Evolutionary conservation across 2,797 vertebrate genomes (phyloP).

Genomic region (Astyanax mexicanus): DNA sequence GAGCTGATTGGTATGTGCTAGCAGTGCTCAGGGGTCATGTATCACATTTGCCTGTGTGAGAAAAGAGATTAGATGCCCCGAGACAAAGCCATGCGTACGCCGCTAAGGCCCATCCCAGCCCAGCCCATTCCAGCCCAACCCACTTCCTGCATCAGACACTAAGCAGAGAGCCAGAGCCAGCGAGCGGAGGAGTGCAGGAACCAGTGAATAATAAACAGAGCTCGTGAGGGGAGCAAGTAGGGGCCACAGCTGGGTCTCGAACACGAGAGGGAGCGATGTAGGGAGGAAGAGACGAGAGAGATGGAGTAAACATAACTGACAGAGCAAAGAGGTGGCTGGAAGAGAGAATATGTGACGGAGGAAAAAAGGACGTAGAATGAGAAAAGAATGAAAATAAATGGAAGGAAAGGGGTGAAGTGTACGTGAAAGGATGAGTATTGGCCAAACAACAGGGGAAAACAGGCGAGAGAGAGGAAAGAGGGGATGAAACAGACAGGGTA

Average conservation of each 20-base stretch:
- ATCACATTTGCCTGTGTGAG: conserved; percentile 25
- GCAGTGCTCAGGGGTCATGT: conserved; percentile 16
- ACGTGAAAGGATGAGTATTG: conserved; percentile 26
- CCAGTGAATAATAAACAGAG: conserved; percentile 32
- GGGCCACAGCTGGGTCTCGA: conserved; percentile 35
- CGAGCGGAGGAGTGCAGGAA: neutral
- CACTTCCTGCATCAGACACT: conserved; percentile 52
- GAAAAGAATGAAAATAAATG: conserved; percentile 37
- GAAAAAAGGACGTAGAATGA: conserved; percentile 12
- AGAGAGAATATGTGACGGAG: conserved; percentile 37
- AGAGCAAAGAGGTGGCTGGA: conserved; percentile 40
- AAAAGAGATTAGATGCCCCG: conserved; percentile 43
- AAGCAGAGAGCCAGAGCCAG: conserved; percentile 46
- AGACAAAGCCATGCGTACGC: conserved; percentile 31
- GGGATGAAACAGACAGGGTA: neutral
- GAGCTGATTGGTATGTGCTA: conserved; percentile 21
- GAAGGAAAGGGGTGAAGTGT: conserved; percentile 23
- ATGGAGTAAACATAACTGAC: conserved; percentile 39
- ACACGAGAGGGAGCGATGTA: conserved; percentile 14
- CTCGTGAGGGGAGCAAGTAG: conserved; percentile 33
- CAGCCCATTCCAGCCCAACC: neutral
- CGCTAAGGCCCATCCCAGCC: conserved; percentile 21
- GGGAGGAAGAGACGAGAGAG: conserved; percentile 32
- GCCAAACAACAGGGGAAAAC: neutral
- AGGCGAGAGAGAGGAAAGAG: conserved; percentile 1